Evolutionary conservation across 2,113 vertebrate genomes (phyloP).

Genomic region (Tragelaphus strepsiceros): DNA sequence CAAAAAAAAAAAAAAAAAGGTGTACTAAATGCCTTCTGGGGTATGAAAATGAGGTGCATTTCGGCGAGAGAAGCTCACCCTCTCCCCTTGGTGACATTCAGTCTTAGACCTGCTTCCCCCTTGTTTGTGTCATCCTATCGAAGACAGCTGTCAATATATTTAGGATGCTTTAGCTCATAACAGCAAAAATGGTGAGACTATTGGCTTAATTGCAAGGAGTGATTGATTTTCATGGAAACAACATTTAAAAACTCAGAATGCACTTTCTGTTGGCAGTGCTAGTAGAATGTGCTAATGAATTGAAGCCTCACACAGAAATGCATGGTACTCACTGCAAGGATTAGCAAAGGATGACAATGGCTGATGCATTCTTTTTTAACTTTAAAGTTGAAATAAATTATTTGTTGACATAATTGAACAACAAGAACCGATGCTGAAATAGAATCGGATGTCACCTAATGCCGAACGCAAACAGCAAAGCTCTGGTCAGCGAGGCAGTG

Average conservation of each 20-base stretch:
- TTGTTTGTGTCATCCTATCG: conserved; percentile 81
- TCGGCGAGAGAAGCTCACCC: conserved; percentile 75
- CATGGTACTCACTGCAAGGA: conserved; percentile 67
- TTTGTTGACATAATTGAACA: conserved; percentile 48
- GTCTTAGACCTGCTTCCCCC: conserved; percentile 80
- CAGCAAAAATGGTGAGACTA: conserved; percentile 90
- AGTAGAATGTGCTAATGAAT: conserved; percentile 79
- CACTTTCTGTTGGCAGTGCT: conserved; percentile 82
- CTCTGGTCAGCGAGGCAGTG: not conserved
- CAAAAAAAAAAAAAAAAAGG: conserved; percentile 86
- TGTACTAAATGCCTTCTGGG: conserved; percentile 86
- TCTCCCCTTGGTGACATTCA: conserved; percentile 84
- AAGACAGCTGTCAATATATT: conserved; percentile 93
- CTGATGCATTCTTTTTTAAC: not conserved
- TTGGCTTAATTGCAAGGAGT: conserved; percentile 92
- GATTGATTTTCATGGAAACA: conserved; percentile 94
- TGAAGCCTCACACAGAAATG: conserved; percentile 67
- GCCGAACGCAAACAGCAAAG: not conserved
- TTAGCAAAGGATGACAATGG: conserved; percentile 65
- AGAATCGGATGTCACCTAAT: rapidly evolving
- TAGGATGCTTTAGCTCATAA: conserved; percentile 88
- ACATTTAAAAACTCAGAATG: conserved; percentile 87
- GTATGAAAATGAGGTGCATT: conserved; percentile 83
- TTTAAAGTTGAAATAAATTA: conserved; percentile 58
- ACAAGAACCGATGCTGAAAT: not conserved